Evolutionary conservation across 1,140 invertebrate species (phyloP).

Genomic region (Papilio polytes): DNA sequence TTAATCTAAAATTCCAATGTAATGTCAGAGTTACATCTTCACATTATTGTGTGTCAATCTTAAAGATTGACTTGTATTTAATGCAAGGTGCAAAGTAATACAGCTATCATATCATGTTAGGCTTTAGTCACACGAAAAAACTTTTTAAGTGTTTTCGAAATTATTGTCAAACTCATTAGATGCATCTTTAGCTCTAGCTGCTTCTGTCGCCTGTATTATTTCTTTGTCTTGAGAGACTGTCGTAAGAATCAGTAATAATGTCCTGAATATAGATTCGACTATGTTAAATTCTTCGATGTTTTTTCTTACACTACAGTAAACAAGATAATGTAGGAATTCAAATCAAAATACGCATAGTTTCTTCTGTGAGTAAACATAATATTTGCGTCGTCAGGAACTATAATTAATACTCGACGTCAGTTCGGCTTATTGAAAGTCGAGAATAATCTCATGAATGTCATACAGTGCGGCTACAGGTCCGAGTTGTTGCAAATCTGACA

Average conservation of each 20-base stretch:
- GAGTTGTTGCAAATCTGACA: constrained; percentile 11
- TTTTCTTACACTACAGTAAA: neutral
- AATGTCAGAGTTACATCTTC: constrained; percentile 5
- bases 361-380: neutral
- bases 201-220: too few species aligned
- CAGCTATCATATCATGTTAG: neutral
- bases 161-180: too few species aligned
- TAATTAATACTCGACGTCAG: constrained; percentile 13
- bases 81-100: neutral
- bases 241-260: neutral
- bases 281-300: neutral
- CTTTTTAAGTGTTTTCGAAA: neutral
- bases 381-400: constrained; percentile 4
- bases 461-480: constrained; percentile 12
- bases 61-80: neutral
- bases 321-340: neutral
- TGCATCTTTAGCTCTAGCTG: too few species aligned
- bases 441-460: constrained; percentile 31
- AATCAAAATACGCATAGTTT: neutral
- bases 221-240: neutral
- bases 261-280: neutral
- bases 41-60: constrained; percentile 20
- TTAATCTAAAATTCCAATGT: neutral
- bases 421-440: constrained; percentile 26
- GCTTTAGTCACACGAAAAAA: neutral